phyloP scores from a whole-genome alignment of 2,113 vertebrate genomes.

The Platichthys stellatus region DNA sequence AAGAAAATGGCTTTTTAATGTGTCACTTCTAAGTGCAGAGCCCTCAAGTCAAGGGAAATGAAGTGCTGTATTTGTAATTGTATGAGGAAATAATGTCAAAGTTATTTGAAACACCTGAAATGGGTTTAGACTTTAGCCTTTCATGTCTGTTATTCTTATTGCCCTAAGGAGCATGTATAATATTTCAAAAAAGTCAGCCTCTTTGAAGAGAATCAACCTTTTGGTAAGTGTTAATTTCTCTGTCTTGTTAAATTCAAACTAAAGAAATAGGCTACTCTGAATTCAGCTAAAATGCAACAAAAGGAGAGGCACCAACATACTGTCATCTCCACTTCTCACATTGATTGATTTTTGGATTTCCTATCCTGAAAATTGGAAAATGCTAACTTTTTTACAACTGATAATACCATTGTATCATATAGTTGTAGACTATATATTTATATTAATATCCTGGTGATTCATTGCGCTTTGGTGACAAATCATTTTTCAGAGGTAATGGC shows the following conservation, averaged over 20 bases:
- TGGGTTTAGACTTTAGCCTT: not conserved
- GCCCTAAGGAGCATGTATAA: not conserved
- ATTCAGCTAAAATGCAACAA: not conserved
- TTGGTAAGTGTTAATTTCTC: conserved; percentile 1
- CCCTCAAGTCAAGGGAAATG: conserved; percentile 5
- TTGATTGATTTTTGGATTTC: not conserved
- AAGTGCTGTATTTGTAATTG: conserved; percentile 11
- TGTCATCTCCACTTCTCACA: not conserved
- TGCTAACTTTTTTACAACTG: too few relatives aligned
- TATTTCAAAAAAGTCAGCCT: not conserved
- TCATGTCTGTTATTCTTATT: conserved; percentile 6
- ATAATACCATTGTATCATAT: too few relatives aligned
- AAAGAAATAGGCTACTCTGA: not conserved
- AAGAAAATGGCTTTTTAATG: conserved; percentile 11
- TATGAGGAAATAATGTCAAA: conserved; percentile 16
- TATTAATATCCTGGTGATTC: too few relatives aligned
- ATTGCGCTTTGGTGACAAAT: too few relatives aligned
- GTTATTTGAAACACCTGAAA: conserved; percentile 15
- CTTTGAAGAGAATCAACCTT: conserved; percentile 14
- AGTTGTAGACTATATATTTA: too few relatives aligned
- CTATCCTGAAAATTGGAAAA: not conserved
- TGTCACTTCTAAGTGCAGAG: conserved; percentile 9
- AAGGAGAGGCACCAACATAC: conserved; percentile 7
- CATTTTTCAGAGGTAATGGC: too few relatives aligned
- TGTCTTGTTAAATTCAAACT: not conserved